Evolutionary conservation across 2,797 vertebrate genomes (phyloP), one percentile per base, ranked within the genome.

Genomic region (Lates japonicus): DNA sequence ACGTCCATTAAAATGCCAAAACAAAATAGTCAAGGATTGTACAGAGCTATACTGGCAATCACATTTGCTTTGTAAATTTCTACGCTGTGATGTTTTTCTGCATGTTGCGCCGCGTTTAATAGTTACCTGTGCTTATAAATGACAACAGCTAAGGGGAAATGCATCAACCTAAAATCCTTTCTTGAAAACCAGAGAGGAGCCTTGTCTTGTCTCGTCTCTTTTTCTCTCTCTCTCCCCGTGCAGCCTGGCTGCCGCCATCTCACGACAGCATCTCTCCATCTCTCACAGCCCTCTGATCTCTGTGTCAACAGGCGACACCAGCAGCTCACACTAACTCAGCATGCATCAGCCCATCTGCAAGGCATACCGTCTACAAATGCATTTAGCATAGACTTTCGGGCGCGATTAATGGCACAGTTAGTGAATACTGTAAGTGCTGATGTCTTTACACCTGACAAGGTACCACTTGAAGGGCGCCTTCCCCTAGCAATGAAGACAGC

Each of bases 221-320:
- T 79, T 76, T 52, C 51, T 4, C 29, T 33, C 65, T 82, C 70
- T 81, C 85, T 72, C 75, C 75, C 77, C 12, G 68, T 60, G 70
- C 85, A 84, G 90, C 76, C 88, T 89, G 85, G 88, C 89, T 85
- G 85, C 86, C 84, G 81, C 92, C 92, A 90, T 93, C 88, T 91
- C 90, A 86, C 59, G 84, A 91, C 90, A 88, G 79, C 84, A 87
- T 90, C 88, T 88, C 89, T 85, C 88, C 91, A 91, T 91, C 90
- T 92, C 89, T 90, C 89, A 81, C 85, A 92, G 88, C 89, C 88
- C 87, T 94, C 85, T 93, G 93, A 93, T 94, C 92, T 89, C 86
- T 78, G 82, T 90, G 91, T 93, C 90, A 92, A 93, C 91, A 91
- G 87, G 87, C 87, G 73, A 86, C 91, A 86, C 86, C 76, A 39